Evolutionary conservation across 1,140 invertebrate species (phyloP).

Genomic region (Daktulosphaira vitifoliae): DNA sequence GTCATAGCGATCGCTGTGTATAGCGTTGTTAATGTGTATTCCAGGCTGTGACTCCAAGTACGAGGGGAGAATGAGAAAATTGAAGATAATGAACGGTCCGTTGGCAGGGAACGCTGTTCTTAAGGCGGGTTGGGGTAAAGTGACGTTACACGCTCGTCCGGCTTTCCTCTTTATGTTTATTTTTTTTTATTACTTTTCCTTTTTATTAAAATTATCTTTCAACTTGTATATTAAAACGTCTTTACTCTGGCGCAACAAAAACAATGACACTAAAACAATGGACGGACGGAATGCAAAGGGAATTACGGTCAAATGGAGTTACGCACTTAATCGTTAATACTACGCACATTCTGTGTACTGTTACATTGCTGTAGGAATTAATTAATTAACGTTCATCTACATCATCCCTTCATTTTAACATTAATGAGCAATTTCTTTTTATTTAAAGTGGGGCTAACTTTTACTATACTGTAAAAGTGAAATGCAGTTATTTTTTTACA

Average conservation of each 20-base stretch:
- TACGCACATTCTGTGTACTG: no score
- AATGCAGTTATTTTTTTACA: no score
- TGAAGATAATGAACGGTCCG: constrained; percentile 28
- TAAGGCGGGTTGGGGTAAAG: not conserved
- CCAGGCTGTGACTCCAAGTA: not conserved
- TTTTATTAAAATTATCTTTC: no score
- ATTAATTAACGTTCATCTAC: no score
- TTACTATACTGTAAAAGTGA: no score
- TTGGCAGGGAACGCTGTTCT: not conserved
- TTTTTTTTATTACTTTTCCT: not conserved
- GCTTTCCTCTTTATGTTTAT: constrained; percentile 1
- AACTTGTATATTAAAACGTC: not conserved
- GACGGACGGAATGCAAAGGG: constrained; percentile 10
- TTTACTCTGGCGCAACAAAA: not conserved
- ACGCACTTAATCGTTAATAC: not conserved
- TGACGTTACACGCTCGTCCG: not conserved
- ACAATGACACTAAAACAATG: constrained; percentile 3
- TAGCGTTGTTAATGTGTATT: not conserved
- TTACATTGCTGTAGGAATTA: no score
- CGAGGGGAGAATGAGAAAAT: constrained; percentile 30
- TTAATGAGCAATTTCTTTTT: no score
- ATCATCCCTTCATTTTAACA: no score
- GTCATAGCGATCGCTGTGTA: constrained; percentile 7
- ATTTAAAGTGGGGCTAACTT: no score
- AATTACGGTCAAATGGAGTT: constrained; percentile 14